These are phyloP conservation scores for Theristicus caerulescens DNA, from an alignment of 2,113 vertebrate species.

Conservation along the genomic window DNA sequence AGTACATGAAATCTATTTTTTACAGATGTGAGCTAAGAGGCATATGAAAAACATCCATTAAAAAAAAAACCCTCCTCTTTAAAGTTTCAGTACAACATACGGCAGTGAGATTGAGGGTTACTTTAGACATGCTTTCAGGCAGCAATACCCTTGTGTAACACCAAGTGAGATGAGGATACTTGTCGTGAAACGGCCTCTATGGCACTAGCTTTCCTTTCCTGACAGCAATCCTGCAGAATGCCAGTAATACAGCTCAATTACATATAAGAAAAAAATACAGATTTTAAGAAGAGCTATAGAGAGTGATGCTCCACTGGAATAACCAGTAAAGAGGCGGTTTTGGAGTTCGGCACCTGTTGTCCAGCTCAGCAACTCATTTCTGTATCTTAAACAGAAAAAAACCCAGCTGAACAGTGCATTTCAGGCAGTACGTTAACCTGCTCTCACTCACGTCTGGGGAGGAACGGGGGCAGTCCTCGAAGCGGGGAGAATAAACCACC, in stretches of 20 bases:
- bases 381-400: neutral
- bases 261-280: neutral
- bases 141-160: conserved; percentile 24
- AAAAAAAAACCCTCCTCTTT: neutral
- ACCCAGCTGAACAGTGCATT: neutral
- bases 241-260: neutral
- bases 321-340: neutral
- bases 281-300: neutral
- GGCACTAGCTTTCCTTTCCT: neutral
- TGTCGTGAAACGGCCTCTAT: neutral
- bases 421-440: neutral
- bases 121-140: conserved; percentile 12
- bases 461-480: rapidly evolving
- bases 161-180: conserved; percentile 14
- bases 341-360: neutral
- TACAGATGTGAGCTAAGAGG: neutral
- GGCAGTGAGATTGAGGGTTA: neutral
- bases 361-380: neutral
- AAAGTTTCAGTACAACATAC: conserved; percentile 1
- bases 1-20: neutral
- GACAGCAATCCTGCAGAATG: neutral
- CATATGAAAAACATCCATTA: neutral
- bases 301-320: neutral
- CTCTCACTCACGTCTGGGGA: neutral
- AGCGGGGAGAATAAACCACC: neutral